Evolutionary conservation across 2,888 invertebrate genomes (phyloP), one percentile per base, ranked within the genome.

Genomic region (Gnatocerus cornutus): DNA sequence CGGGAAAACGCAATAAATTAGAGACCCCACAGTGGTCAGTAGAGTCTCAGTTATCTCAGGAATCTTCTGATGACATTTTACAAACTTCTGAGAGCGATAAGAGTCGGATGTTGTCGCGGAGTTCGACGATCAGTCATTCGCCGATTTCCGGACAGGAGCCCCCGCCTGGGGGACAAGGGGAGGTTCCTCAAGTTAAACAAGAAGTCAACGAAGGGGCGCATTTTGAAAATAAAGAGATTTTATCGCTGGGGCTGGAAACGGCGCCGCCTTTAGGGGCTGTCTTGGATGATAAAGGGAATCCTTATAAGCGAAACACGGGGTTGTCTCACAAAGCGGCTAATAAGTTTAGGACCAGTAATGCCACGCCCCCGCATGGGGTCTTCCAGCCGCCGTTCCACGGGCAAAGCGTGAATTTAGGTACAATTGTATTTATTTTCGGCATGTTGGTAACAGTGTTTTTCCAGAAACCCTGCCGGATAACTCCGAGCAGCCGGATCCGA

Each of bases 391-490:
- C n/a, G 5, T 50, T 50, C 29, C 48, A 56, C 7, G n/a, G 3
- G 7, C 56, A 56, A 21, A 7, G 13, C 4, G 56, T 56, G 5
- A 56, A 56, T 41, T 56, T 56, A 37, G 21, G 21, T 21, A 21
- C 1, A 21, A 4, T 21, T 21, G 50, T 4, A 21, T 21, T 21
- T n/a, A n/a, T n/a, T n/a, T n/a, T n/a, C n/a, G n/a, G 48, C 12
- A 45, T 1, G 45, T 7, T 10, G 9, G 12, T 45, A n/a, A 3
- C 14, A 8, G 2, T 13, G 14, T 21, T 21, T 21, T 21, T 21
- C 1, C 4, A 21, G 91, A 91, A 83, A 89, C 89, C 3, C 86
- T 89, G 2, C 90, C 91, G 1, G 92, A 92, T 80, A 92, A 92
- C 80, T 90, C 90, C 0, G 92, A 92, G 81, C 87, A 89, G 64